phyloP scores from a whole-genome alignment of 2,113 vertebrate genomes.

The Ciconia stormi region DNA sequence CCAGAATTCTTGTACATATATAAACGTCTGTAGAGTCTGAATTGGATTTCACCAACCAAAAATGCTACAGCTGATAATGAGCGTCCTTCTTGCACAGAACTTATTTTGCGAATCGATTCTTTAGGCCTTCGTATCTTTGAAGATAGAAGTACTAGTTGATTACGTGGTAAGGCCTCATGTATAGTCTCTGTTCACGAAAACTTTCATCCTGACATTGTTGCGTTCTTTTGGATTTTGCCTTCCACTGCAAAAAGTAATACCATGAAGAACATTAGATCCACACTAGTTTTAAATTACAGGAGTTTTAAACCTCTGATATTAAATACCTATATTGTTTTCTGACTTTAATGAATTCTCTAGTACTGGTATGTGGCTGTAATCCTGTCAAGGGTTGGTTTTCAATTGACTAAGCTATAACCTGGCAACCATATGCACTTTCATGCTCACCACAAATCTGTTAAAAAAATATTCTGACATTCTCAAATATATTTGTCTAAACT shows the following conservation, averaged over 20 bases:
- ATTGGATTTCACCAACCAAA: background rate
- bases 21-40: background rate
- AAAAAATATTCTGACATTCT: background rate
- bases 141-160: accelerated
- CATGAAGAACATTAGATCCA: background rate
- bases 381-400: background rate
- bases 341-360: background rate
- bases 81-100: background rate
- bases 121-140: background rate
- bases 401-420: background rate
- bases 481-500: background rate
- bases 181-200: background rate
- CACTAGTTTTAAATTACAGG: background rate
- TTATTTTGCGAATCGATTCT: background rate
- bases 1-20: background rate
- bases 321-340: background rate
- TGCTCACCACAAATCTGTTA: background rate
- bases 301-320: background rate
- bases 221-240: background rate
- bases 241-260: background rate
- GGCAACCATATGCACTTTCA: background rate
- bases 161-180: background rate
- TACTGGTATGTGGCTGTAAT: conserved; percentile 9
- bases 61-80: background rate
- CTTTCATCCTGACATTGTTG: background rate